Conservation (phyloP, 2,797 vertebrate species). For the Gephyroberyx darwinii region DNA sequence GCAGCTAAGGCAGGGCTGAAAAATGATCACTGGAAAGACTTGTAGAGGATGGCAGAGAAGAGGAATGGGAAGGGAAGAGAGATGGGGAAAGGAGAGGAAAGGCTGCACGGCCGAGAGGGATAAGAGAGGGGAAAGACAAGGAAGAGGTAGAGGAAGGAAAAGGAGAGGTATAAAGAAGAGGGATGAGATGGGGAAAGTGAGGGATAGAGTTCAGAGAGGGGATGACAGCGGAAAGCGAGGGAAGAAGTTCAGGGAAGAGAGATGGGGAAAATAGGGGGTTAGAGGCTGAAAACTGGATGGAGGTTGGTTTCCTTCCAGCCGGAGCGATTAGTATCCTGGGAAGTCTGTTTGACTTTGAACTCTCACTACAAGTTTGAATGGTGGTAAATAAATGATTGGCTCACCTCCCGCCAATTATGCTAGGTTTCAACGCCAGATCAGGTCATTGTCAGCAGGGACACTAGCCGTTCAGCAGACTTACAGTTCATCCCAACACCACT, state of each 20-base stretch:
- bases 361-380: background rate
- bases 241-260: conserved; percentile 21
- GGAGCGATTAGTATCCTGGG: conserved; percentile 5
- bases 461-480: background rate
- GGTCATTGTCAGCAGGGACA: conserved; percentile 17
- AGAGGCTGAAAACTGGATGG: conserved; percentile 4
- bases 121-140: conserved; percentile 16
- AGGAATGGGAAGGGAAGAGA: conserved; percentile 31
- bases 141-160: background rate
- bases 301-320: conserved; percentile 7
- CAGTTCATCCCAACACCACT: background rate
- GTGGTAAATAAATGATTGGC: background rate
- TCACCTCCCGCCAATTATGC: background rate
- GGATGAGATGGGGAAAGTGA: conserved; percentile 54
- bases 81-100: conserved; percentile 49
- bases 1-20: conserved; percentile 51
- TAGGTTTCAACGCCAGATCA: conserved; percentile 6
- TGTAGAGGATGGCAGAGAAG: conserved; percentile 49
- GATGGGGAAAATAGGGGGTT: background rate
- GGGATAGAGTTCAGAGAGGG: conserved; percentile 50
- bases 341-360: conserved; percentile 26
- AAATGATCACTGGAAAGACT: conserved; percentile 52
- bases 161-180: conserved; percentile 38
- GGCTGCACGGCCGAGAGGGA: conserved; percentile 34
- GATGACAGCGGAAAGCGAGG: conserved; percentile 32